Percentiles rank a stretch among this genome's conserved stretches.
Evolutionary conservation across 2,797 vertebrate genomes (phyloP).

Genomic region (Oreochromis mossambicus): DNA sequence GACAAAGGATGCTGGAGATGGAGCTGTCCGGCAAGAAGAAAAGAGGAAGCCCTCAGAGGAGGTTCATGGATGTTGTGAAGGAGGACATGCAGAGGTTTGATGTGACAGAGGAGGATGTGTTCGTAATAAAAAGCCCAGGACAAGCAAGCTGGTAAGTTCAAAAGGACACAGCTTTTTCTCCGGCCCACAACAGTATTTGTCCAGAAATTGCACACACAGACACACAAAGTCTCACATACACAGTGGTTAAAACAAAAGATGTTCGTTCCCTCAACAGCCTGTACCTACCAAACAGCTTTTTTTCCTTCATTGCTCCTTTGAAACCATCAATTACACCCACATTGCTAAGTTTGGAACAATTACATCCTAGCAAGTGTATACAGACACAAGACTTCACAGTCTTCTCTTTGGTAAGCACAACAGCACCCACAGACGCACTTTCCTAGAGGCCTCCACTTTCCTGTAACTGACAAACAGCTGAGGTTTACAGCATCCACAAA

Average conservation of each 20-base stretch:
- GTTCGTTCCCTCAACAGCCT: neutral
- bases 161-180: slow-evolving; percentile 10
- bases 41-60: neutral
- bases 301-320: neutral
- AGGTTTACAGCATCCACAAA: neutral
- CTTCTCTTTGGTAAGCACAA: neutral
- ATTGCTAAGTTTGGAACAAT: neutral
- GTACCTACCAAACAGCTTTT: neutral
- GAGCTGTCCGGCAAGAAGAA: neutral
- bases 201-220: neutral
- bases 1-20: neutral
- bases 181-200: neutral
- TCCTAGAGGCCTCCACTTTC: neutral
- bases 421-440: neutral
- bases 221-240: neutral
- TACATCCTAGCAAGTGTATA: neutral
- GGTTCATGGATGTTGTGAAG: neutral
- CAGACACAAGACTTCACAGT: neutral
- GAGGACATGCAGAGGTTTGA: neutral
- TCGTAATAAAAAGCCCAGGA: neutral
- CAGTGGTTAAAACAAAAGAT: neutral
- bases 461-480: neutral
- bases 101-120: neutral
- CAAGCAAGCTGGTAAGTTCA: neutral
- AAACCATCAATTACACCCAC: neutral